Conservation (phyloP, 2,888 invertebrate species). For the Mylabris sibirica region DNA sequence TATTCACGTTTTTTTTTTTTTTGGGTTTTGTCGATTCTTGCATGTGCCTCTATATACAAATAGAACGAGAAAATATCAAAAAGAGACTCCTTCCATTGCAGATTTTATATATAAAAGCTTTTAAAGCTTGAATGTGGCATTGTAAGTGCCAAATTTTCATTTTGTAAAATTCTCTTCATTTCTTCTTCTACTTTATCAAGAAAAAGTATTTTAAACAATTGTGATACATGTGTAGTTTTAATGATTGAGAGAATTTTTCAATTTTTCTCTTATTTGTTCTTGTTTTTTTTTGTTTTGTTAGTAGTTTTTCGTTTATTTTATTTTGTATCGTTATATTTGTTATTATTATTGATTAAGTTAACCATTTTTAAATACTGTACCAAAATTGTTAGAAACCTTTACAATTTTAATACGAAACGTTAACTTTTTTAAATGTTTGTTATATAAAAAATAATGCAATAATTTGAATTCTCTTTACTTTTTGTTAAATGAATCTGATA, state of each 20-base stretch:
- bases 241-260: constrained; percentile 9
- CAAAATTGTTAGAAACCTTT: constrained; percentile 29
- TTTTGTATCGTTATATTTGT: constrained; percentile 46
- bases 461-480: neutral
- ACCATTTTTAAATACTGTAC: constrained; percentile 36
- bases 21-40: neutral
- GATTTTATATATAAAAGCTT: neutral
- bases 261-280: neutral
- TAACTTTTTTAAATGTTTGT: constrained; percentile 8
- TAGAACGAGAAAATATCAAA: neutral
- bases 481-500: constrained; percentile 7
- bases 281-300: constrained; percentile 16
- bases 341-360: constrained; percentile 42
- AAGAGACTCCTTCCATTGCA: neutral
- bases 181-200: neutral
- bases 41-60: neutral
- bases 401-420: constrained; percentile 2
- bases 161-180: neutral
- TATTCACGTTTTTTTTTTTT: too few species aligned
- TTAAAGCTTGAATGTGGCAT: neutral
- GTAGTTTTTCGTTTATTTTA: constrained; percentile 33
- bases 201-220: constrained; percentile 13
- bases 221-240: constrained; percentile 13
- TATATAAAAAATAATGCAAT: neutral
- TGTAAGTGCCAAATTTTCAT: neutral